Percentiles rank a stretch among this genome's conserved stretches.
Evolutionary conservation across 1,140 invertebrate genomes (phyloP).

Genomic region (Sitophilus oryzae): DNA sequence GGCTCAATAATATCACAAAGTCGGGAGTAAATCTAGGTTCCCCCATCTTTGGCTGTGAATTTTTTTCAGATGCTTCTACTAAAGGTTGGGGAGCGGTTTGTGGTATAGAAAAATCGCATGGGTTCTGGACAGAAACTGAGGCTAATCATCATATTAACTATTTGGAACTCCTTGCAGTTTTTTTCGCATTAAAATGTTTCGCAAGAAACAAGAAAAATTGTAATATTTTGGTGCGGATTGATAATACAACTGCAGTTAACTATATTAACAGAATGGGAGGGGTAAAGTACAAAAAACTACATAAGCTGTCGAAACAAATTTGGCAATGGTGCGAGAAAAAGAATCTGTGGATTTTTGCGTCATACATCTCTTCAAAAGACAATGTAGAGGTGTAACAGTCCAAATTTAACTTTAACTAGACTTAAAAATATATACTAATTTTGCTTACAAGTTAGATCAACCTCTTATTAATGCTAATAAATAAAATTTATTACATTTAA

Average conservation of each 20-base stretch:
- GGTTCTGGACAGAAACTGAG: constrained; percentile 28
- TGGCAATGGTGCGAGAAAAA: too few relatives aligned
- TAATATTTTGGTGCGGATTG: constrained; percentile 21
- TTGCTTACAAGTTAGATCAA: too few relatives aligned
- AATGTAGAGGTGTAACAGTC: too few relatives aligned
- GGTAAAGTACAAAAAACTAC: background rate
- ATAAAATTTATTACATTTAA: too few relatives aligned
- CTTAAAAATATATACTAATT: too few relatives aligned
- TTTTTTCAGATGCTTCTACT: constrained; percentile 33
- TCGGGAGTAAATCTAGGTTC: background rate
- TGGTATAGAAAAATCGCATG: constrained; percentile 22
- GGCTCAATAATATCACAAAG: constrained; percentile 18
- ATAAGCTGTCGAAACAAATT: constrained; percentile 13
- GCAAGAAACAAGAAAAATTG: constrained; percentile 15
- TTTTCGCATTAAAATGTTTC: constrained; percentile 32
- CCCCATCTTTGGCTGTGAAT: constrained; percentile 12
- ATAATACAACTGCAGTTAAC: constrained; percentile 44
- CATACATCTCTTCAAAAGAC: constrained; percentile 28
- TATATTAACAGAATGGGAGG: constrained; percentile 35
- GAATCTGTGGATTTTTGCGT: constrained; percentile 36
- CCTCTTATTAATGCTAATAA: too few relatives aligned
- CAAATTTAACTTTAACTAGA: too few relatives aligned
- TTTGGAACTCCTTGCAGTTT: constrained; percentile 32
- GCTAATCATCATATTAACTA: constrained; percentile 32
- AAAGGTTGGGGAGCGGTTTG: constrained; percentile 34